Evolutionary conservation across 2,888 invertebrate species (phyloP), one percentile per base, ranked within the genome.

Genomic region (Acanthoscelides obtectus): DNA sequence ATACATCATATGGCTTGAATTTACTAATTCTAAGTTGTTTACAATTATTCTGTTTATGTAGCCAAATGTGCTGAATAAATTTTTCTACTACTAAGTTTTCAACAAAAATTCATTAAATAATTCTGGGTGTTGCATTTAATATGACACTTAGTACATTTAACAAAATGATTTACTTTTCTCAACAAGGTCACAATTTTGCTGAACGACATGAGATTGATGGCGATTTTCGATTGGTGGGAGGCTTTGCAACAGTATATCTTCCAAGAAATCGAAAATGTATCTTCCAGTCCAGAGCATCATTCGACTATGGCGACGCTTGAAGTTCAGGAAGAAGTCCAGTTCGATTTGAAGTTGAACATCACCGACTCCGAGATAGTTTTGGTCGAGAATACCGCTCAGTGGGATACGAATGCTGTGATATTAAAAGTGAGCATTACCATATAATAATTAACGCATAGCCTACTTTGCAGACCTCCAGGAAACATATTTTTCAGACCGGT

Each of bases 331-430:
- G 75, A 74, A 74, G 74, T 83, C 17, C 90, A 90, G 0, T 89
- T 93, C 84, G 97, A 98, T 85, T 87, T 98, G 63, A 96, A 96
- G 84, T 88, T 99, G 71, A 98, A 98, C 85, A 92, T 98, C 22
- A 97, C 96, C 0, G 96, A 98, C 85, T 98, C 97, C 2, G 98
- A 99, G 86, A 88, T 99, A 72, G 96, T 99, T 45, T 89, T 98
- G 63, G 94, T 99, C 0, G 98, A 99, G 84, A 94, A 98, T 83
- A 92, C 94, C 0, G 92, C 95, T 0, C 89, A 93, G 20, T 90
- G 91, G 87, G 97, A 98, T 83, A 95, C 97, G 0, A 96, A 96
- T 84, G 97, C 98, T 0, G 94, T 99, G 17, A 97, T 99, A 81
- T 87, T 98, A 20, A 93, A 94, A 87, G 91, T 91, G 76, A 71